Evolutionary conservation across 30 jellyfish, hydroid and myxozoan genomes (phyloP), one percentile per base, ranked within the genome.

Genomic region (Mastigias papua): DNA sequence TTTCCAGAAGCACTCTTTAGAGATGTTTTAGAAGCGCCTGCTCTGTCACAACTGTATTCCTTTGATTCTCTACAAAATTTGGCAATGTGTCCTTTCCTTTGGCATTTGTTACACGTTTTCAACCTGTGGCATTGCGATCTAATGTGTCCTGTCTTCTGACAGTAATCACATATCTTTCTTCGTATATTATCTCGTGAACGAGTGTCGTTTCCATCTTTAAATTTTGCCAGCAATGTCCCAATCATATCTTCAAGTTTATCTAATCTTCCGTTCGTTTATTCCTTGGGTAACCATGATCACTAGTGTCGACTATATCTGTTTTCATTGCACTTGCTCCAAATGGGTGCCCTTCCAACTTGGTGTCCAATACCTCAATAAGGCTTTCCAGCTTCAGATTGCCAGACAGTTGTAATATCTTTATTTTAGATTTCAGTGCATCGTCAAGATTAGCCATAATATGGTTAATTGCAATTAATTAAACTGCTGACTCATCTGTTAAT

Each of bases 351-450:
- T 80, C 73, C 4, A 79, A 50, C 31, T 80, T 80, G 28, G 46
- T 81, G 34, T 35, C 42, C 35, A 80, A 9, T 67, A 80, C 34
- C 77, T 80, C 82, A 33, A 62, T 35, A 63, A 80, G 37, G 70
- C 70, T 80, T 35, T 79, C 90, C 64, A 79, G 66, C 67, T 80
- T 80, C 37, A 64, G 42, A 64, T 80, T 80, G 21, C 90, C 82
- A 4, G 90, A 34, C 20, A 80, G 81, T 64, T 80, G 90, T 42
- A 80, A 48, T 28, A 80, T 46, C 21, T 80, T 80, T 28, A 69
- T 67, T 61, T 80, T 71, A 31, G 25, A 35, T 25, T 62, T 30
- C 28, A 78, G 23, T 28, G 89, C 29, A 31, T 78, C 89, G 15
- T 78, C 79, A 15, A 78, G 64, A 25, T 27, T 78, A 26, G 89